Percentiles rank a stretch among this genome's conserved stretches.
phyloP scores from a whole-genome alignment of 2,113 vertebrate genomes.

The Microcebus jonahi region DNA sequence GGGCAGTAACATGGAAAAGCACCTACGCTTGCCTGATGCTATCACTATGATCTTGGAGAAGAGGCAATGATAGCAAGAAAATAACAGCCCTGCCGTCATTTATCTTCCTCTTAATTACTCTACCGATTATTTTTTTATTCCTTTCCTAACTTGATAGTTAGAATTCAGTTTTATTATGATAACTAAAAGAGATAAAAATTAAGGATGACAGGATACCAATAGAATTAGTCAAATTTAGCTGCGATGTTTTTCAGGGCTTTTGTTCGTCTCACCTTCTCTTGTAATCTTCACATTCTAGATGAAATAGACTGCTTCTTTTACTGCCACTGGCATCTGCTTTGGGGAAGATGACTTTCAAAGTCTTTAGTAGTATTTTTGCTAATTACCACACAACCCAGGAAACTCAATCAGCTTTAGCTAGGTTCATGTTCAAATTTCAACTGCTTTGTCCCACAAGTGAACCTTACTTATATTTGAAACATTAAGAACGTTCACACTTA shows the following conservation, averaged over 20 bases:
- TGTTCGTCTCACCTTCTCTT: neutral
- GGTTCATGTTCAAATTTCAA: neutral
- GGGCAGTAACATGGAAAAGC: neutral
- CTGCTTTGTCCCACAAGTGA: neutral
- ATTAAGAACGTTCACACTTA: neutral
- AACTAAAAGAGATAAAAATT: conserved; percentile 33
- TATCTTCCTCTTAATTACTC: neutral
- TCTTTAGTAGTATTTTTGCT: neutral
- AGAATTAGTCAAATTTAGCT: neutral
- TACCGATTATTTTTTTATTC: neutral
- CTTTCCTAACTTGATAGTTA: neutral
- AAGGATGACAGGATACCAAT: neutral
- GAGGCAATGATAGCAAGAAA: neutral
- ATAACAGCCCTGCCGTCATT: neutral
- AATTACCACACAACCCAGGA: neutral
- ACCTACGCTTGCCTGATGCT: neutral
- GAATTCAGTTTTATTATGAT: conserved; percentile 14
- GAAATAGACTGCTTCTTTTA: neutral
- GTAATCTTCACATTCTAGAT: neutral
- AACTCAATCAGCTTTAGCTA: neutral
- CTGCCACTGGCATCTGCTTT: neutral
- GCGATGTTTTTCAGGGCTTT: neutral
- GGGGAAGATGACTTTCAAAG: neutral
- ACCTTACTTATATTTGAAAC: neutral
- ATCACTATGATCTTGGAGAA: neutral